Evolutionary conservation across 2,113 vertebrate species (phyloP), one percentile per base, ranked within the genome.

Genomic region (Chloropsis cyanopogon): DNA sequence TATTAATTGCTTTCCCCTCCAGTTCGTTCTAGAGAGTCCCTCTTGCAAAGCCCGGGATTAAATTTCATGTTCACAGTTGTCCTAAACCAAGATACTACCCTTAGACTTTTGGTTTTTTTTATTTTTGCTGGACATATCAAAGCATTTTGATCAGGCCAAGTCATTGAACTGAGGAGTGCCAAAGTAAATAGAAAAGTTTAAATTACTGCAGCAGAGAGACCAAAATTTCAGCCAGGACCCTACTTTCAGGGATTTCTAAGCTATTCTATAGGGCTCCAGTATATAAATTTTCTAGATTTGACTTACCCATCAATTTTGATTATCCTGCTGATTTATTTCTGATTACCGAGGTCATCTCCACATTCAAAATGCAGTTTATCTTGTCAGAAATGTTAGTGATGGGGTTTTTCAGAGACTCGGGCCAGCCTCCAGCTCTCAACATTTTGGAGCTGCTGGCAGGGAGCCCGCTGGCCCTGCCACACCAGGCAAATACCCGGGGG

Each of bases 111-210:
- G n/a, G n/a, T n/a, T 73, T 91, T 93, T 97, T 95, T 93, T 84
- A 85, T 97, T 96, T 88, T 87, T 97, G 91, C 96, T 97, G 96
- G 96, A 96, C 86, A 93, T 97, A 93, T 97, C 97, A 98, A 98
- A 98, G 98, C 97, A 97, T 98, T 98, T 97, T 5, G 52, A 97
- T 97, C 93, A 96, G 96, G 89, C 94, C 95, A 97, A 98, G 97
- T 98, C 97, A 98, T 69, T 97, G 86, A 96, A 87, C 59, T 76
- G 82, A 87, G 35, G 80, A 97, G 86, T 91, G 97, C 98, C 98
- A 98, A 98, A 97, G 78, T 96, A 98, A 98, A 98, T 93, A 98
- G 63, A 96, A 72, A 79, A 95, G 90, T 96, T 97, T 97, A 98
- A 97, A 95, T 97, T 97, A 97, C 86, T 97, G 82, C 76, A 97